Conservation (phyloP, 53 echinoderm and acorn worm genomes). For the Paracentrotus lividus region DNA sequence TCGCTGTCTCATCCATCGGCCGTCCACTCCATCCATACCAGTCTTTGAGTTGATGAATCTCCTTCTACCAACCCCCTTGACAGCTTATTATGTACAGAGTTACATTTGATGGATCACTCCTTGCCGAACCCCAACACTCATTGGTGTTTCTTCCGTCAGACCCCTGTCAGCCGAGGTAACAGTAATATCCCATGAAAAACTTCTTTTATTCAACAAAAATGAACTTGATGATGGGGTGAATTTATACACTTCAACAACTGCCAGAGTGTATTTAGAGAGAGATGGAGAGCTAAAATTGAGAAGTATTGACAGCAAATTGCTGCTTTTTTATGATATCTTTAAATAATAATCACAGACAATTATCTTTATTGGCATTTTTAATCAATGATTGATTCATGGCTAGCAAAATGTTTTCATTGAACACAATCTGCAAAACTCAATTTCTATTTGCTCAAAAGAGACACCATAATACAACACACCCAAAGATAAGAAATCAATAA, state of each 20-base stretch:
- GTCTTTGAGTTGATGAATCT: constrained; percentile 32
- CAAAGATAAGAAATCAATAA: constrained; percentile 13
- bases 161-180: not conserved
- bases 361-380: not conserved
- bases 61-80: constrained; percentile 19
- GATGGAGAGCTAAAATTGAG: not conserved
- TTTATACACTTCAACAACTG: constrained; percentile 1
- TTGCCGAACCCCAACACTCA: constrained; percentile 34
- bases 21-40: constrained; percentile 18
- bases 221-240: constrained; percentile 22
- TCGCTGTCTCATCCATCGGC: constrained; percentile 28
- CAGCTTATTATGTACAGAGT: constrained; percentile 67
- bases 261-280: not conserved
- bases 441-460: not conserved
- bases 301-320: constrained; percentile 45
- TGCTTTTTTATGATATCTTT: not conserved
- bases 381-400: not conserved
- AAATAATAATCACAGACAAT: not conserved
- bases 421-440: not conserved
- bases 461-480: not conserved
- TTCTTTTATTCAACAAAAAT: constrained; percentile 30
- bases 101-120: constrained; percentile 62
- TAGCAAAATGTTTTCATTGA: not conserved
- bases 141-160: constrained; percentile 24
- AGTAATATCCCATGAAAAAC: not conserved